Evolutionary conservation across 2,113 vertebrate genomes (phyloP), one percentile per base, ranked within the genome.

Genomic region (Gorilla gorilla): DNA sequence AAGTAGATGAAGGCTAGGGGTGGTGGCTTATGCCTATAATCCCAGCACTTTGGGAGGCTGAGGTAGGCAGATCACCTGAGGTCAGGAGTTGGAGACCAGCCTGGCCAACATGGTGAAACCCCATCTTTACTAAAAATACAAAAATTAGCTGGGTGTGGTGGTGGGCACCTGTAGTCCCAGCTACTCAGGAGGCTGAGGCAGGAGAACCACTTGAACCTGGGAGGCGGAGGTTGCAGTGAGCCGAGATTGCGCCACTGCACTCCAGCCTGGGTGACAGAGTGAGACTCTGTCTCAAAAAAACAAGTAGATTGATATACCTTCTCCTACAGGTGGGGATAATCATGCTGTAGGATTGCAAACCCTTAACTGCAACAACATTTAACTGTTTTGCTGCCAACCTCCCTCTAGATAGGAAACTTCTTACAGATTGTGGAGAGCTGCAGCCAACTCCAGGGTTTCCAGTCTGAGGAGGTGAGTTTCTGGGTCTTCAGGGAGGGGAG

Each of bases 271-370:
- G 27, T 2, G 27, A 64, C 61, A 13, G 27, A 30, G 5, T 27
- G 61, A 64, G 27, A 64, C 11, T 30, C 61, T 1, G 27, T 64
- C 27, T 64, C 27, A 64, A 64, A 30, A 64, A 64, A 13, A 64
- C 5, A 61, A 30, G 27, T 55, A 30, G 27, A 30, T 2, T 2
- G 11, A 2, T 6, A 30, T 0, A 64, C 12, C 13, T 30, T 12
- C 12, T 30, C 9, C 80, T 7, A 13, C 8, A 20, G 43, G 0
- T 0, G 0, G 59, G 72, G 43, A 72, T 6, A 10, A 12, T 22
- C 35, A 30, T 55, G 73, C 92, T 38, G 52, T 64, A 43, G 1
- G 14, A 0, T n/a, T 7, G 13, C 16, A 40, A 8, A 86, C 8
- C 30, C n/a, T 75, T 11, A 55, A 8, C n/a, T 57, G 73, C 11